A percentile compares a stretch with the other conserved stretches of the same genome.
These are phyloP conservation scores for Eudemis profundana DNA, from an alignment of 2,888 invertebrate genomes.

Conservation along the genomic window DNA sequence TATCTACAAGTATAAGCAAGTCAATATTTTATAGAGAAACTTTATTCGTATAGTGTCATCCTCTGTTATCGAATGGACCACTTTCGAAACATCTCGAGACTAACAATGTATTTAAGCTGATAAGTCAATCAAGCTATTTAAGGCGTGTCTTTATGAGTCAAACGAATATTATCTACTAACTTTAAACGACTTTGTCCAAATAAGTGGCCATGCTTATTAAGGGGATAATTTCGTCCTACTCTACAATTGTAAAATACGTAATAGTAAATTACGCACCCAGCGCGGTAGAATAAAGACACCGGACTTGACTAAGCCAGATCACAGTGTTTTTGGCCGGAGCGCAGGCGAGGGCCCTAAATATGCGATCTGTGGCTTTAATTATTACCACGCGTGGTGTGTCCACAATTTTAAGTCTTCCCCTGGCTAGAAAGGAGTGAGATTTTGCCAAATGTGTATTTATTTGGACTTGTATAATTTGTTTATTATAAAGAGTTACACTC, in stretches of 20 bases:
- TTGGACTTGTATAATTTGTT: too few species aligned
- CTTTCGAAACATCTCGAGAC: constrained; percentile 25
- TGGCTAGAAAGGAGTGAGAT: too few species aligned
- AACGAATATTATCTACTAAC: neutral
- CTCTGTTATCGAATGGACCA: neutral
- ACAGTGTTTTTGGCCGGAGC: too few species aligned
- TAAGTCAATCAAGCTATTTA: constrained; percentile 18
- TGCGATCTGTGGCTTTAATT: too few species aligned
- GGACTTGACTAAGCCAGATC: too few species aligned
- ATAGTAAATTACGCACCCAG: too few species aligned
- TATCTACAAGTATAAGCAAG: neutral
- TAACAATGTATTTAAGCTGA: constrained; percentile 24
- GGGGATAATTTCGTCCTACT: constrained; percentile 10
- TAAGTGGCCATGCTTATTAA: constrained; percentile 19
- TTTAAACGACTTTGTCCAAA: constrained; percentile 11
- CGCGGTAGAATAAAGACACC: too few species aligned
- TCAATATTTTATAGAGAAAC: neutral
- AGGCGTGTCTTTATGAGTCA: constrained; percentile 14
- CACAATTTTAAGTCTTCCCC: too few species aligned
- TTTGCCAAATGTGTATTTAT: too few species aligned
- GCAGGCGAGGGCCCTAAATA: too few species aligned
- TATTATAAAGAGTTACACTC: too few species aligned
- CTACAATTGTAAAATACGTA: constrained; percentile 13
- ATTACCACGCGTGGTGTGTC: too few species aligned
- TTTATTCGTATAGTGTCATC: neutral